Evolutionary conservation across 2,113 vertebrate species (phyloP).

Genomic region (Aptenodytes forsteri): DNA sequence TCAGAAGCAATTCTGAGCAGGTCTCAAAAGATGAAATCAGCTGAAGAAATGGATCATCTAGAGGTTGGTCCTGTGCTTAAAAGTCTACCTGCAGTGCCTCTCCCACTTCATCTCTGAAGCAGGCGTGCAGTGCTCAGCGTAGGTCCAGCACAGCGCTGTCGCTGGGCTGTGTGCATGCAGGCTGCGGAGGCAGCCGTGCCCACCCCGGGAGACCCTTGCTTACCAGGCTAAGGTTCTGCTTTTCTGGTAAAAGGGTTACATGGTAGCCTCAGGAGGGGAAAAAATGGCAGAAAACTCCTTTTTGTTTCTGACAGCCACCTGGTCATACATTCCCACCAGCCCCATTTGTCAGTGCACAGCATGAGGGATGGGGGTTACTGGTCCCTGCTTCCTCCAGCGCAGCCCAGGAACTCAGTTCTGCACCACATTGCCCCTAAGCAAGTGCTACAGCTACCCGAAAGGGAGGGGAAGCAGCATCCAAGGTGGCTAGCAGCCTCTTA

Average conservation of each 20-base stretch:
- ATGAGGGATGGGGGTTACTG: not conserved
- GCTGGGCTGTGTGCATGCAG: rapidly evolving
- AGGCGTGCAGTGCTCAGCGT: rapidly evolving
- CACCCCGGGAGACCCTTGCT: rapidly evolving
- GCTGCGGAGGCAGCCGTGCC: not conserved
- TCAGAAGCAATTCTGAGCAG: not conserved
- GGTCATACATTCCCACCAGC: not conserved
- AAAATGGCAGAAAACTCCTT: not conserved
- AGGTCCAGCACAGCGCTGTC: not conserved
- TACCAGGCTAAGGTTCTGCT: not conserved
- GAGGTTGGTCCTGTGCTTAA: not conserved
- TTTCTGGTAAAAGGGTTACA: not conserved
- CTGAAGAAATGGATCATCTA: not conserved
- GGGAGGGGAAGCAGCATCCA: not conserved
- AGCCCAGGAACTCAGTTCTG: not conserved
- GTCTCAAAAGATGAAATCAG: not conserved
- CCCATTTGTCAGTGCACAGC: not conserved
- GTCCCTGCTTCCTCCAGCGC: not conserved
- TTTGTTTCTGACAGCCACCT: not conserved
- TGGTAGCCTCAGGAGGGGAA: rapidly evolving
- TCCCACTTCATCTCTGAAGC: not conserved
- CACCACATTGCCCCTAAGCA: not conserved
- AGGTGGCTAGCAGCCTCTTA: too few relatives aligned
- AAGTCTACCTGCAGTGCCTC: not conserved
- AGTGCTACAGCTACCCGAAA: too few relatives aligned